These are phyloP conservation scores for Spondyliosoma cantharus DNA, from an alignment of 2,797 vertebrate genomes.

Conservation along the genomic window DNA sequence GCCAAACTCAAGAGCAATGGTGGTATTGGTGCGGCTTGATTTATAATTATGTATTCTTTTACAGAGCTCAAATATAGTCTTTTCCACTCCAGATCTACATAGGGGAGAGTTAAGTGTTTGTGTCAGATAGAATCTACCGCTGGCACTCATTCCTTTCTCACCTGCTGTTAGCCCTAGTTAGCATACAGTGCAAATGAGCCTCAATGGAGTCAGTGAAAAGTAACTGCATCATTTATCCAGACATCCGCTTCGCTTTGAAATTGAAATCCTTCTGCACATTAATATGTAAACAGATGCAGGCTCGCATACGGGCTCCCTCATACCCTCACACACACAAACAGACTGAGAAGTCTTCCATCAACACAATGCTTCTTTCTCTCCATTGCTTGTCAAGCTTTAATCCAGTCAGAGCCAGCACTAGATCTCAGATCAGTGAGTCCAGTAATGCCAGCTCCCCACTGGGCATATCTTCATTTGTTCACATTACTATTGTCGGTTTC, in stretches of 20 bases:
- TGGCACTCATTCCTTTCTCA: conserved; percentile 37
- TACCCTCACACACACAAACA: conserved; percentile 7
- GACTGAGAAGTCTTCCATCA: not conserved
- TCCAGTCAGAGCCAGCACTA: conserved; percentile 1
- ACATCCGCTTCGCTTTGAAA: conserved; percentile 61
- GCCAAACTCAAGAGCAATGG: not conserved
- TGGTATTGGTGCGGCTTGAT: no score
- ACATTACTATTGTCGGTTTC: conserved; percentile 3
- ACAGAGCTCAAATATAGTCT: conserved; percentile 3
- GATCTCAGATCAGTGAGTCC: conserved; percentile 15
- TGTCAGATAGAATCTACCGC: conserved; percentile 31
- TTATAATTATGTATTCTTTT: no score
- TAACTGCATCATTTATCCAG: conserved; percentile 70
- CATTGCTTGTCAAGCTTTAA: conserved; percentile 5
- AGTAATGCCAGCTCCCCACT: conserved; percentile 7
- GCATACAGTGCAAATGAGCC: conserved; percentile 63
- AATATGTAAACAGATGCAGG: conserved; percentile 57
- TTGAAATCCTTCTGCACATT: conserved; percentile 56
- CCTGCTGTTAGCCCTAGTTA: conserved; percentile 64
- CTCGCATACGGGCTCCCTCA: conserved; percentile 6
- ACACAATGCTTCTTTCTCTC: conserved; percentile 4
- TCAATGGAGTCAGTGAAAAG: conserved; percentile 50
- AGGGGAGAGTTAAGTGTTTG: conserved; percentile 7
- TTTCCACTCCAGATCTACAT: not conserved
- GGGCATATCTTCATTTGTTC: conserved; percentile 22